Conservation (phyloP, 64 coral and sea anemone species). For the Astreopora myriophthalma region DNA sequence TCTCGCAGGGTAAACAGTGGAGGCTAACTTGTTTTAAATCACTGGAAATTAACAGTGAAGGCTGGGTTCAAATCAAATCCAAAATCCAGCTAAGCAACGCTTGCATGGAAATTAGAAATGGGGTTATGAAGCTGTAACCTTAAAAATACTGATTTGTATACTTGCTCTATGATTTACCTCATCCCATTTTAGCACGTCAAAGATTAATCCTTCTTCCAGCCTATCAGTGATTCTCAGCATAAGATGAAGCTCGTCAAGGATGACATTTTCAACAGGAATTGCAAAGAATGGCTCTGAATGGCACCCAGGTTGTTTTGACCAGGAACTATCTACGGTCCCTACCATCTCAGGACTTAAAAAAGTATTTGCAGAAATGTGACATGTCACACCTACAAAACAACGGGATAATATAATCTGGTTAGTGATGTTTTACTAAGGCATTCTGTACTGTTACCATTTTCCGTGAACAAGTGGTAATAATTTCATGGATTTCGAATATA, state of each 20-base stretch:
- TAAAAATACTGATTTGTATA: background rate
- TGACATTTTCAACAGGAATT: background rate
- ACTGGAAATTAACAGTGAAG: too few species aligned
- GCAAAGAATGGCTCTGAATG: background rate
- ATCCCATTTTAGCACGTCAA: background rate
- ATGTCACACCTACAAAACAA: background rate
- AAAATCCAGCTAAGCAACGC: too few species aligned
- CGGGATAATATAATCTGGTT: too few species aligned
- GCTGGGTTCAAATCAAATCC: too few species aligned
- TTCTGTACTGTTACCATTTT: too few species aligned
- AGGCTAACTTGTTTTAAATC: too few species aligned
- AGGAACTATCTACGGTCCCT: background rate
- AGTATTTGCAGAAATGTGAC: background rate
- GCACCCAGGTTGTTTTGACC: background rate
- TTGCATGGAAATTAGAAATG: background rate
- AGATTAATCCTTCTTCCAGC: background rate
- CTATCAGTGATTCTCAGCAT: background rate
- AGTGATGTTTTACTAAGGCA: too few species aligned
- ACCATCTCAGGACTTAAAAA: background rate
- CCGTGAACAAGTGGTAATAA: background rate
- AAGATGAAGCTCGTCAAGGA: background rate
- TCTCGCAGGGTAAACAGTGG: too few species aligned
- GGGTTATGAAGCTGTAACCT: background rate
- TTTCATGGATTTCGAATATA: background rate
- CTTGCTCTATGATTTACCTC: background rate